Percentiles rank a stretch among this genome's conserved stretches.
phyloP scores from a whole-genome alignment of 1,140 invertebrate genomes.

The Physella acuta region DNA sequence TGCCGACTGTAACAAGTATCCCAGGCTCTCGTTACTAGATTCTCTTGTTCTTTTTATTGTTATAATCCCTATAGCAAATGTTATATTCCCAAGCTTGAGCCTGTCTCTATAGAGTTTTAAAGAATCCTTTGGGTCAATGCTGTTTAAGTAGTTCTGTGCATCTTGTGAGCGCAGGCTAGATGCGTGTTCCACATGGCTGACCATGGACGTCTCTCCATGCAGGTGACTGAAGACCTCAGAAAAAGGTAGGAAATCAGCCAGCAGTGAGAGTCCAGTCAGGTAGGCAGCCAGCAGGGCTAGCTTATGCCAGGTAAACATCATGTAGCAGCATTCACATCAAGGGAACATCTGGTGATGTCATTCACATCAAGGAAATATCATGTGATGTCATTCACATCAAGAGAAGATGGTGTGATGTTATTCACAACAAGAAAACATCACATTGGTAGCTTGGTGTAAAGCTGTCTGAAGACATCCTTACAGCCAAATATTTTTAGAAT shows the following conservation, averaged over 20 bases:
- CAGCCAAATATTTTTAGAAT: no score
- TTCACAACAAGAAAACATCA: no score
- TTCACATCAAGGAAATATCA: no score
- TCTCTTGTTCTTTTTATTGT: conserved; percentile 5
- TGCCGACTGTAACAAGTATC: conserved; percentile 9
- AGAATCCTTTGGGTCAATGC: neutral
- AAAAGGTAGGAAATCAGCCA: conserved; percentile 9
- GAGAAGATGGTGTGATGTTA: no score
- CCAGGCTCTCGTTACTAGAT: neutral
- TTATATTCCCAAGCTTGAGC: neutral
- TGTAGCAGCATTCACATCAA: no score
- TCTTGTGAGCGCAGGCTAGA: neutral
- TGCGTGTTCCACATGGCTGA: neutral
- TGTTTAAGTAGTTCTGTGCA: neutral
- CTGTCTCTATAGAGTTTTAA: neutral
- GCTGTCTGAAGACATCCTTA: no score
- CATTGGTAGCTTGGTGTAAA: no score
- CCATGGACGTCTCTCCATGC: neutral
- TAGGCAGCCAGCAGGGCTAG: conserved; percentile 1
- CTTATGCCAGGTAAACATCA: neutral
- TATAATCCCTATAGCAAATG: conserved; percentile 9
- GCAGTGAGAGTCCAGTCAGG: neutral
- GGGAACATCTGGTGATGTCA: no score
- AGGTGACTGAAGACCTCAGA: neutral
- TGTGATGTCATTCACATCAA: no score